These are phyloP conservation scores for Hyperoplus immaculatus DNA, from an alignment of 2,797 vertebrate species.

Conservation along the genomic window DNA sequence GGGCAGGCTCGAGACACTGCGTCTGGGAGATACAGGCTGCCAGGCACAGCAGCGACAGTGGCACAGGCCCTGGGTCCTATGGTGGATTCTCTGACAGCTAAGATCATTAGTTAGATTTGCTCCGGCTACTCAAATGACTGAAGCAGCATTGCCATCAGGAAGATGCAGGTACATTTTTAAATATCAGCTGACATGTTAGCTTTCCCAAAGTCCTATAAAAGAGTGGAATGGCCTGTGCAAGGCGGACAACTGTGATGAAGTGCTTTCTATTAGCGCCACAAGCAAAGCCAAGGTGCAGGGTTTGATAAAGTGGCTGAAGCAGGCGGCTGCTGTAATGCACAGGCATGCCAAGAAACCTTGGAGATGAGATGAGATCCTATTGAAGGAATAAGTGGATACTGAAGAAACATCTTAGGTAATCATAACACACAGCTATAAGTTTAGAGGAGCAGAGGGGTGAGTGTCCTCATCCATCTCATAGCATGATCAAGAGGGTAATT, in stretches of 20 bases:
- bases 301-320: constrained; percentile 54
- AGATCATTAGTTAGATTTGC: constrained; percentile 75
- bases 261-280: constrained; percentile 70
- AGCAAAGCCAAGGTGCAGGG: constrained; percentile 57
- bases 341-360: constrained; percentile 51
- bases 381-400: constrained; percentile 51
- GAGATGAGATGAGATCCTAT: constrained; percentile 56
- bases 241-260: constrained; percentile 70
- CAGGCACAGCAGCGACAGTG: constrained; percentile 26
- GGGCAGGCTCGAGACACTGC: constrained; percentile 47
- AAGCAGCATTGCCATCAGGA: constrained; percentile 56
- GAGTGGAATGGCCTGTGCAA: constrained; percentile 41
- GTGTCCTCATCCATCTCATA: constrained; percentile 46
- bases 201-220: constrained; percentile 58
- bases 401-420: constrained; percentile 57
- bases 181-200: constrained; percentile 63
- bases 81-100: constrained; percentile 64
- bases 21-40: constrained; percentile 43
- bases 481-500: constrained; percentile 62
- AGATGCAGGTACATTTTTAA: constrained; percentile 49
- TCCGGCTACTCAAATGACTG: constrained; percentile 66
- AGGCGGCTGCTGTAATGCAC: constrained; percentile 43
- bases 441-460: constrained; percentile 39
- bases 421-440: constrained; percentile 27
- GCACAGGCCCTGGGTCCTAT: constrained; percentile 41